Percentiles rank a stretch among this genome's conserved stretches.
Evolutionary conservation across 1,140 invertebrate species (phyloP).

Genomic region (Hyphantria cunea): DNA sequence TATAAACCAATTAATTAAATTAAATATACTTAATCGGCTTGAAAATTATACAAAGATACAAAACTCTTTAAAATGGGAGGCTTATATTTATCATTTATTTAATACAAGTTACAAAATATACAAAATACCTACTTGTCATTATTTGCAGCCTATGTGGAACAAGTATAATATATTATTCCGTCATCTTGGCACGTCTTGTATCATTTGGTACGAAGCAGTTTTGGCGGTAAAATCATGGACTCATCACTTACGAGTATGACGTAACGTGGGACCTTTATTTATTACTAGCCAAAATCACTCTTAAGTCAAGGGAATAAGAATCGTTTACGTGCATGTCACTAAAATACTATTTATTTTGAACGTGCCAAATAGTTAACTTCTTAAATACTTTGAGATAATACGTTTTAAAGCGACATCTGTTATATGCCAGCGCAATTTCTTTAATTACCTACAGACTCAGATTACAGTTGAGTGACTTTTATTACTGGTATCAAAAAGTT

Average conservation of each 20-base stretch:
- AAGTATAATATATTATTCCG: constrained; percentile 45
- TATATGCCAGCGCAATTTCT: neutral
- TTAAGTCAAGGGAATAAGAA: no score
- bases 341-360: constrained; percentile 7
- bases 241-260: constrained; percentile 18
- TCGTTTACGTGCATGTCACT: neutral
- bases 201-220: constrained; percentile 53
- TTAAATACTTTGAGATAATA: no score
- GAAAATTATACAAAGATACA: no score
- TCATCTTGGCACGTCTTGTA: constrained; percentile 59
- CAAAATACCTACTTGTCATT: no score
- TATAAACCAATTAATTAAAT: no score
- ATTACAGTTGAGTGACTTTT: neutral
- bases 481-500: neutral
- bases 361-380: constrained; percentile 1
- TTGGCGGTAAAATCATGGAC: constrained; percentile 63
- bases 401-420: constrained; percentile 15
- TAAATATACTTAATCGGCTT: no score
- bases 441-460: neutral
- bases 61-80: no score
- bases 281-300: neutral
- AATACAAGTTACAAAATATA: no score
- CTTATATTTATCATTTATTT: no score
- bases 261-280: neutral
- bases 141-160: constrained; percentile 50